These are phyloP conservation scores for Hydrochoerus hydrochaeris DNA, from an alignment of 2,113 vertebrate species.

Conservation along the genomic window DNA sequence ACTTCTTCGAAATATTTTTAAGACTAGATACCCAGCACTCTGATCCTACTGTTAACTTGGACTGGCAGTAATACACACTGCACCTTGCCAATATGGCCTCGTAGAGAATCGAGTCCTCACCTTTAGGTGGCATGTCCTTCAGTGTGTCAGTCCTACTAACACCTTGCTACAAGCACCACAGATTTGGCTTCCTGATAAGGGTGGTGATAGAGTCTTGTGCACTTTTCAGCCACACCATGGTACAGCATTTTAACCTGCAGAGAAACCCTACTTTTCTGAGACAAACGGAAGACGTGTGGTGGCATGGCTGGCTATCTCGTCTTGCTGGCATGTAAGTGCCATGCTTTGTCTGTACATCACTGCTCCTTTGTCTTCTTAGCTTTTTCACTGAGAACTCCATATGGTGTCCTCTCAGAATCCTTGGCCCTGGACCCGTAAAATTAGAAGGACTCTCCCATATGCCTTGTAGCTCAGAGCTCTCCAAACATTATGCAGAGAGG, in stretches of 20 bases:
- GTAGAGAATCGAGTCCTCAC: not conserved
- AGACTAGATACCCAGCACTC: not conserved
- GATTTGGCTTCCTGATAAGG: not conserved
- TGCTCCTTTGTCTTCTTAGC: not conserved
- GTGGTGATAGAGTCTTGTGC: not conserved
- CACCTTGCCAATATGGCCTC: not conserved
- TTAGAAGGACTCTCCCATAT: not conserved
- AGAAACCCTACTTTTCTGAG: not conserved
- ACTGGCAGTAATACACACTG: not conserved
- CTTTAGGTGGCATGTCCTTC: not conserved
- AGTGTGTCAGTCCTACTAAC: not conserved
- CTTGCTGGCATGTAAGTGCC: not conserved
- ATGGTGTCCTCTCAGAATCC: not conserved
- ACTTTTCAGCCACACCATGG: not conserved
- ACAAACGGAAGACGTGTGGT: not conserved
- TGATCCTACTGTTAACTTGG: not conserved
- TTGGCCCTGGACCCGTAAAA: not conserved
- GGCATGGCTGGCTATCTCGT: not conserved
- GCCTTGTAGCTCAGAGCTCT: not conserved
- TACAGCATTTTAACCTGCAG: not conserved
- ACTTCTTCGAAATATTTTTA: not conserved
- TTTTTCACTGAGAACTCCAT: not conserved
- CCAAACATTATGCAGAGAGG: not conserved
- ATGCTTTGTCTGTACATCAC: not conserved
- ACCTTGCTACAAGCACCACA: not conserved